Base-by-base conservation (phyloP, 2,888 invertebrate genomes). In the Drosophila emarginata region DNA sequence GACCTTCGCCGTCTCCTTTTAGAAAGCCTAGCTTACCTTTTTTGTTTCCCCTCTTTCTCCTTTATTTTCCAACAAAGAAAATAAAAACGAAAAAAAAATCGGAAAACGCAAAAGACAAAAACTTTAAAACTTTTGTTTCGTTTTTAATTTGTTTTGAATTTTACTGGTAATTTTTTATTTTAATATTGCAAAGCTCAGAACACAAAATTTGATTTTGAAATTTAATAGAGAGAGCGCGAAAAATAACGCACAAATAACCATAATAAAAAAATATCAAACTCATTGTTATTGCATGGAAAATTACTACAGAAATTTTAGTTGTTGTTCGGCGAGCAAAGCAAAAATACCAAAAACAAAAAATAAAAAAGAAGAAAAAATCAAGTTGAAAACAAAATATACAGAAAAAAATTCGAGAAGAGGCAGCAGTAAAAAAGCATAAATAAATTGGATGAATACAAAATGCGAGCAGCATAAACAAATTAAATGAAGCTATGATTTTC, bases 271-370 rank as follows among this genome's bases (percentile, higher is more conserved):
- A n/a, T 68, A n/a, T 60, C 36, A 71, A 68, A 72, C 79, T 78
- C 76, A 75, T 78, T 83, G 79, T 80, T 85, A 77, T 82, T 83
- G 83, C 80, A 80, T 84, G 83, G 83, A 86, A 84, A 84, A 83
- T 79, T 85, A 83, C 86, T 79, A 79, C 61, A 76, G 61, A 82
- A 76, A 86, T 74, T 77, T 80, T 68, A 45, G 32, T 36, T 54
- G 54, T 85, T 78, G 72, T 70, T 78, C 61, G 52, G 39, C 63
- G 69, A 32, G 60, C 64, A 61, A 40, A 63, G 53, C 67, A 64
- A 71, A 71, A 67, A 51, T 65, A 77, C 64, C 62, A 45, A 72
- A 59, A 59, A 59, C 26, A 61, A 67, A 64, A 32, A 45, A 59
- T 53, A 62, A 40, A 66, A 72, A 51, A 45, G 60, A 63, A 68